These are phyloP conservation scores for Dicaeum eximium DNA, from an alignment of 2,113 vertebrate genomes.

Conservation along the genomic window DNA sequence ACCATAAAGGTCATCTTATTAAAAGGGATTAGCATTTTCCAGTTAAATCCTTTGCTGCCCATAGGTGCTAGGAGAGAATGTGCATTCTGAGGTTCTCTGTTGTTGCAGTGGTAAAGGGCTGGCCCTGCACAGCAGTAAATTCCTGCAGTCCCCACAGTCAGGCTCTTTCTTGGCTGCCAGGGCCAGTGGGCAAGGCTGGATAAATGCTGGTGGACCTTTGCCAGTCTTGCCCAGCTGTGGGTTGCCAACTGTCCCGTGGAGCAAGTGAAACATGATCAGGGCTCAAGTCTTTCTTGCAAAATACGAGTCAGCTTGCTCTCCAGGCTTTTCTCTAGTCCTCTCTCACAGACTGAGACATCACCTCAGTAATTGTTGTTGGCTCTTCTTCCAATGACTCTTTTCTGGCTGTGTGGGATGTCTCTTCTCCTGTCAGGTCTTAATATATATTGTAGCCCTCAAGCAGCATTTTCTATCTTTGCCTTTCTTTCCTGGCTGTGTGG, in stretches of 20 bases:
- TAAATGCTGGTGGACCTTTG: background rate
- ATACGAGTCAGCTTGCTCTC: background rate
- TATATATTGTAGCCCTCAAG: background rate
- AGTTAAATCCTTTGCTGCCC: slow-evolving; percentile 22
- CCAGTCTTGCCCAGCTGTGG: background rate
- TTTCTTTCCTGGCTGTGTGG: background rate
- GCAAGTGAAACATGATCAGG: background rate
- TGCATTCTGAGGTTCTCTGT: background rate
- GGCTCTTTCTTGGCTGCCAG: background rate
- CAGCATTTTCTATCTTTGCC: background rate
- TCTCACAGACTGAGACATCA: slow-evolving; percentile 34
- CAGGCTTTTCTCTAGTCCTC: background rate
- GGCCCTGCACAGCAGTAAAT: slow-evolving; percentile 7
- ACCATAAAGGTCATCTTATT: slow-evolving; percentile 53
- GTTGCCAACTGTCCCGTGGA: background rate
- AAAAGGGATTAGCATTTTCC: slow-evolving; percentile 50
- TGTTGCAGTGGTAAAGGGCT: background rate
- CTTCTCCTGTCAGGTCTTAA: background rate
- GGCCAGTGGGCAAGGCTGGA: background rate
- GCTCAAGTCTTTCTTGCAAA: background rate
- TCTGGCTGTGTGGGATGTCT: background rate
- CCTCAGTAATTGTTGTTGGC: slow-evolving; percentile 61
- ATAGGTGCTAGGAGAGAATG: background rate
- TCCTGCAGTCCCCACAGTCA: background rate
- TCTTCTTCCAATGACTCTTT: slow-evolving; percentile 23